Conservation (phyloP, 2,888 invertebrate species). For the Caenorhabditis plicata region DNA sequence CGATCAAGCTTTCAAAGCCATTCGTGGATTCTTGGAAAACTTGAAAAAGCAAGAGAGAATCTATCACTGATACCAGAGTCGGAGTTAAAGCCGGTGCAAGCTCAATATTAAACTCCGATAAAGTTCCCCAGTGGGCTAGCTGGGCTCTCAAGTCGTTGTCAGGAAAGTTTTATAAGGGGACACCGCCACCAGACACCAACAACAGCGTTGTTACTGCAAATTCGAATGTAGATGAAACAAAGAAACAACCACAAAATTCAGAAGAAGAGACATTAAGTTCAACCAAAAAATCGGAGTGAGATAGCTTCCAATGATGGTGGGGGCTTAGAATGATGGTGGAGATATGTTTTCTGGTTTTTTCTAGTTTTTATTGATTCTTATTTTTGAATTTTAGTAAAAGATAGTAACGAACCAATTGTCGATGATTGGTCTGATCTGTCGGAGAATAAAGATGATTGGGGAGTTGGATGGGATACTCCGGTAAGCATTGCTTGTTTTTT, state of each 20-base stretch:
- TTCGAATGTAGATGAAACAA: slow-evolving; percentile 8
- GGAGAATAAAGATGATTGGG: slow-evolving; percentile 23
- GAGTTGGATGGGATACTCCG: slow-evolving; percentile 27
- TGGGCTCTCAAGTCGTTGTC: slow-evolving; percentile 64
- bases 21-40: slow-evolving; percentile 68
- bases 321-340: slow-evolving; percentile 39
- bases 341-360: slow-evolving; percentile 33
- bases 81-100: slow-evolving; percentile 61
- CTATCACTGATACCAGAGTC: slow-evolving; percentile 68
- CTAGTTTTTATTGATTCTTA: too few species aligned
- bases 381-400: too few species aligned
- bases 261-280: slow-evolving; percentile 10
- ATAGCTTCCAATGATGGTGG: slow-evolving; percentile 34
- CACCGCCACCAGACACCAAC: slow-evolving; percentile 35
- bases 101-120: slow-evolving; percentile 55
- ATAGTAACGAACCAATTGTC: slow-evolving; percentile 4
- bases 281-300: slow-evolving; percentile 3
- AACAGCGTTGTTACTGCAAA: too few species aligned
- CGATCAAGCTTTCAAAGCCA: slow-evolving; percentile 68
- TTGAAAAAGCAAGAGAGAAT: slow-evolving; percentile 69
- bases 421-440: slow-evolving; percentile 24
- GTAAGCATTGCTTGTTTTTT: neutral
- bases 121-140: slow-evolving; percentile 62
- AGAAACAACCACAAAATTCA: neutral
- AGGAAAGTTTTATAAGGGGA: slow-evolving; percentile 62